Conservation (phyloP, 2,797 vertebrate species). For the Paguma larvata region DNA sequence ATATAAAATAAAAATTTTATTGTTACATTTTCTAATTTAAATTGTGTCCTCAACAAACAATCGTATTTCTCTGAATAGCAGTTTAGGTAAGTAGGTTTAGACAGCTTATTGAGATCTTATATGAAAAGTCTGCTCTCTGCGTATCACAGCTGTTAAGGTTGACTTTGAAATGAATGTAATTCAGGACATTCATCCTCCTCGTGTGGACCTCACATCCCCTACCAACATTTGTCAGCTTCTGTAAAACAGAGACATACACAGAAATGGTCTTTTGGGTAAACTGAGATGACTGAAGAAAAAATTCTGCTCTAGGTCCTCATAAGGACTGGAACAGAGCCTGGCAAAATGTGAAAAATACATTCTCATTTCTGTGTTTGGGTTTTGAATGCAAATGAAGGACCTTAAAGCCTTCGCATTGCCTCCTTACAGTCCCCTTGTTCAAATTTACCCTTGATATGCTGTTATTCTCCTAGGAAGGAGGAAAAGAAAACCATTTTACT, state of each 20-base stretch:
- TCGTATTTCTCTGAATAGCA: background rate
- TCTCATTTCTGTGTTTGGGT: background rate
- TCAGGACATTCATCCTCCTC: background rate
- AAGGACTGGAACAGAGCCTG: conserved; percentile 60
- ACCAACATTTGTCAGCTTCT: background rate
- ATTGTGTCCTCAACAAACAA: background rate
- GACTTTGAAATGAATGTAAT: background rate
- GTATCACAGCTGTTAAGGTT: background rate
- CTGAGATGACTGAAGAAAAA: conserved; percentile 39
- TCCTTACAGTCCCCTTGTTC: background rate
- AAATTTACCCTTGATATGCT: conserved; percentile 45
- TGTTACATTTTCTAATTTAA: conserved; percentile 41
- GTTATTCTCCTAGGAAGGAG: background rate
- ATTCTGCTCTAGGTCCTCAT: conserved; percentile 18
- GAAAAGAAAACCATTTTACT: conserved; percentile 54
- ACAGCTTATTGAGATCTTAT: background rate
- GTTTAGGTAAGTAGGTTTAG: background rate
- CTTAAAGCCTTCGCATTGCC: background rate
- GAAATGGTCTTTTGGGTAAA: background rate
- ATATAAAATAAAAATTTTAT: background rate
- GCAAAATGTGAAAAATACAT: background rate
- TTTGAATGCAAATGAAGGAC: background rate
- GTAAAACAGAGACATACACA: conserved; percentile 9
- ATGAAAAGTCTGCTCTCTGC: background rate
- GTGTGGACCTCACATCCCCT: background rate